Evolutionary conservation across 2,113 vertebrate species (phyloP).

Genomic region (Saguinus imperator): DNA sequence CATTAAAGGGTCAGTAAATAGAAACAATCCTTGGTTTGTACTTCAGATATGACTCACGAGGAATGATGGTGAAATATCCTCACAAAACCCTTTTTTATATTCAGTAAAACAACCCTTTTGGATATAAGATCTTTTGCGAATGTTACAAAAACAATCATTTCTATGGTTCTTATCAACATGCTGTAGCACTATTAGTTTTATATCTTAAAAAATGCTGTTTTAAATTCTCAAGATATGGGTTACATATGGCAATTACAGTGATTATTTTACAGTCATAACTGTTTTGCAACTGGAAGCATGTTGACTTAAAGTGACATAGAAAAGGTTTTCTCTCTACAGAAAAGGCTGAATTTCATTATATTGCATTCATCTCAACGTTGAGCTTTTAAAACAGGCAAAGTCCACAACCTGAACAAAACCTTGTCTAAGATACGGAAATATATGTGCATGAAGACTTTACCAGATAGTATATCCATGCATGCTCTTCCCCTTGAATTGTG

Average conservation of each 20-base stretch:
- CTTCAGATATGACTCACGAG: neutral
- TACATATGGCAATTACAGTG: neutral
- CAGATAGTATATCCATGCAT: neutral
- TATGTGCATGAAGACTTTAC: neutral
- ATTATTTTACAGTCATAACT: neutral
- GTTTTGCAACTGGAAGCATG: neutral
- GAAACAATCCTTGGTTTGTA: neutral
- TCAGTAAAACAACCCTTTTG: neutral
- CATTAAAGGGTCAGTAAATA: neutral
- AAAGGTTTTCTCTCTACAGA: neutral
- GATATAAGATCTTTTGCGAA: neutral
- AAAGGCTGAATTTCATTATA: neutral
- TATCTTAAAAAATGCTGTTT: neutral
- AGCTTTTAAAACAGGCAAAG: conserved; percentile 13
- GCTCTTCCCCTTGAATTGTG: neutral
- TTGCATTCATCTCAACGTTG: neutral
- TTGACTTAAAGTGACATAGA: neutral
- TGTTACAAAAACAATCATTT: conserved; percentile 41
- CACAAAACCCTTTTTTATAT: neutral
- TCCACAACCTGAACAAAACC: neutral
- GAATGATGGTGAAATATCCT: neutral
- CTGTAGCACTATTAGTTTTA: neutral
- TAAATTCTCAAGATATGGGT: neutral
- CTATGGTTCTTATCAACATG: neutral
- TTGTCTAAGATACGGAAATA: neutral